Evolutionary conservation across 2,113 vertebrate genomes (phyloP).

Genomic region (Anhinga rufa): DNA sequence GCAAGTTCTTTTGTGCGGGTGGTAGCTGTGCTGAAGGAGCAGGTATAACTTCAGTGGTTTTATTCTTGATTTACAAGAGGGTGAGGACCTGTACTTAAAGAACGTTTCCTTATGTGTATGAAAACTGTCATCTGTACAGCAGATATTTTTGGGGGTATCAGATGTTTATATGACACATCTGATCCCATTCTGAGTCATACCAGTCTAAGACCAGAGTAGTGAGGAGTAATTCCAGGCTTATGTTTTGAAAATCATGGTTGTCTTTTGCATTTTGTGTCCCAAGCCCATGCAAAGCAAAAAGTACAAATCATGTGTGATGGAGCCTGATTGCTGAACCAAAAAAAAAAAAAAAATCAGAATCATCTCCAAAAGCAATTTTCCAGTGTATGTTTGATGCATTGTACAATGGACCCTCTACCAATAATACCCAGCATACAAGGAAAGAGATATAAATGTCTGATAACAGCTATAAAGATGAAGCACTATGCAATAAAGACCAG

Average conservation of each 20-base stretch:
- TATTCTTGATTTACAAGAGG: neutral
- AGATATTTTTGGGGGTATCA: neutral
- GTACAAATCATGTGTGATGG: neutral
- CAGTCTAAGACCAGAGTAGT: neutral
- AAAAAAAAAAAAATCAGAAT: neutral
- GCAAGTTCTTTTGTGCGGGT: neutral
- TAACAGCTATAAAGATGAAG: conserved; percentile 33
- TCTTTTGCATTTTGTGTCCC: neutral
- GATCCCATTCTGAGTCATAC: neutral
- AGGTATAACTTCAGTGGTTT: neutral
- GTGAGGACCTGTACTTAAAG: neutral
- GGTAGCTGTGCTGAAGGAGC: neutral
- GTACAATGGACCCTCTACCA: neutral
- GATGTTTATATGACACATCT: neutral
- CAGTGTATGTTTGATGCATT: neutral
- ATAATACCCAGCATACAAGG: neutral
- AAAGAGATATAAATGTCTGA: neutral
- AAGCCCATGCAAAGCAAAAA: neutral
- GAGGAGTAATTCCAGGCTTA: neutral
- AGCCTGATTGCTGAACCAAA: neutral
- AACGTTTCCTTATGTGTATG: neutral
- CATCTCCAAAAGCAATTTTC: neutral
- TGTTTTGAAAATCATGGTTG: neutral
- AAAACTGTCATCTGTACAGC: neutral
- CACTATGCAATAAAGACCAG: neutral